These are phyloP conservation scores for Gymnopithys bicolor DNA, from an alignment of 2,797 vertebrate species.

Conservation along the genomic window DNA sequence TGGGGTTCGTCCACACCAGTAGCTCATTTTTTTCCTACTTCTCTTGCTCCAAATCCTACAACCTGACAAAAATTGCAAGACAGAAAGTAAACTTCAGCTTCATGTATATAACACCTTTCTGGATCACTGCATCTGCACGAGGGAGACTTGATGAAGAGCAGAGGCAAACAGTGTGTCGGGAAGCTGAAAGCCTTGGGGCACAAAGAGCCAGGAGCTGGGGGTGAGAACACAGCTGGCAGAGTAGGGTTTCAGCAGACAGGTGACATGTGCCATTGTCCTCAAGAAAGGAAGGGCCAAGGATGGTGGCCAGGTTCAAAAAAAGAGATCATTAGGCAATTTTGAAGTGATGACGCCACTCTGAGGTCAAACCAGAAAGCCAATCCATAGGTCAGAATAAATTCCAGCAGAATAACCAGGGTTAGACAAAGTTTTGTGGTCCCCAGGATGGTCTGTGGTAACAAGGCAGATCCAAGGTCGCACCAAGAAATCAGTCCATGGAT, in stretches of 20 bases:
- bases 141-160: not conserved
- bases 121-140: not conserved
- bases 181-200: not conserved
- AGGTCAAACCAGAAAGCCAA: not conserved
- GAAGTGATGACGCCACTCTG: not conserved
- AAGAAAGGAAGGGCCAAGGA: not conserved
- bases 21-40: not conserved
- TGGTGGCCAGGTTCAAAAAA: not conserved
- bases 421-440: not conserved
- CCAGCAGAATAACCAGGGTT: not conserved
- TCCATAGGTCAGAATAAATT: not conserved
- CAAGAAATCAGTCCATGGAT: not conserved
- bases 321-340: not conserved
- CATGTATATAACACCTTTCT: not conserved
- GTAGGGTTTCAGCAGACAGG: not conserved
- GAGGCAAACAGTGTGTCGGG: not conserved
- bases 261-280: not conserved
- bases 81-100: conserved; percentile 21
- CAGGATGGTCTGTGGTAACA: not conserved
- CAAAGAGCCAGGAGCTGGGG: not conserved
- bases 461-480: not conserved
- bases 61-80: not conserved
- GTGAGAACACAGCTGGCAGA: not conserved
- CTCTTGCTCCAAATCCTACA: not conserved
- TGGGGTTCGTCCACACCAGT: not conserved